Base-by-base conservation (phyloP, 2,888 invertebrate genomes). In the Drepana falcataria region DNA sequence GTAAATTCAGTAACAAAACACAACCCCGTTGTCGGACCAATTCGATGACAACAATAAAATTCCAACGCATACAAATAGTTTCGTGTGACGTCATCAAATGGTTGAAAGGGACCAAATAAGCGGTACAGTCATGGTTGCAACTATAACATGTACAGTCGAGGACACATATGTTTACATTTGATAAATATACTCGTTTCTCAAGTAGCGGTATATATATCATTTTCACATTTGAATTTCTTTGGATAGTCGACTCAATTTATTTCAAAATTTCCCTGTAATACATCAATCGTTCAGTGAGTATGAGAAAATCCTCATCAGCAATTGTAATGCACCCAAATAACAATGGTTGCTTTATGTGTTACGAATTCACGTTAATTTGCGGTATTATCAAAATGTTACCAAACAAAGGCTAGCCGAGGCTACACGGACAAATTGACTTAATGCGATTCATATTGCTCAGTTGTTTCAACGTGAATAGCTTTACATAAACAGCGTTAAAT, bases 341-440 rank as follows among this genome's bases (percentile, higher is more conserved):
- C 44, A 44, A 9, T 44, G 44, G 2, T 9, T 9, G 44, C 6
- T 9, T 44, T 2, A 9, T 44, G 44, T 44, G 48, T 37, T 40
- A 40, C 3, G 33, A 40, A 6, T 4, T 37, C 49, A 37, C 21
- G 37, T 37, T 49, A 35, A 49, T 54, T 57, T 60, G 54, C 56
- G 47, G 51, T 48, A 55, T 56, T 53, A 58, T 69, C 68, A 72
- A 69, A 66, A 63, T 54, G 59, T 62, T 63, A 69, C 60, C 3
- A 9, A n/a, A 9, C 48, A 49, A 56, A 44, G 5, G n/a, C 35
- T 52, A 54, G 53, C 54, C 59, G 56, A 60, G 58, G 53, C 47
- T 51, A 51, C 53, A 49, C 57, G 60, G 48, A 61, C 63, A 63
- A 60, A 64, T 69, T 63, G 69, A 69, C 63, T 56, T 6, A 58